These are phyloP conservation scores for Meriones unguiculatus DNA, from an alignment of 2,113 vertebrate species.

Conservation along the genomic window DNA sequence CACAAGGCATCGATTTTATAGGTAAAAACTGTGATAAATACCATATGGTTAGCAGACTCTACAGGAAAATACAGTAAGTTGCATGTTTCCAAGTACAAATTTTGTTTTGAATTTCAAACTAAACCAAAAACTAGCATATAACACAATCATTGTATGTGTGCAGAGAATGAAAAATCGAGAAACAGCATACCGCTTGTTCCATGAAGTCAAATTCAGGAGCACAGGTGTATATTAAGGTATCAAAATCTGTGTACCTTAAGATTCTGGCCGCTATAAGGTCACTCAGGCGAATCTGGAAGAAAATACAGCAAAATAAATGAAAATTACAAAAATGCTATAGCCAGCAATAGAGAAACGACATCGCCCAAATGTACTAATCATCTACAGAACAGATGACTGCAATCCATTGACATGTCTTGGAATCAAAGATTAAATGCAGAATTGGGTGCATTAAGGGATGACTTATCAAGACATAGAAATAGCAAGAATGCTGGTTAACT, in stretches of 20 bases:
- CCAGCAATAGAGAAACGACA: neutral
- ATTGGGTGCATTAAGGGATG: neutral
- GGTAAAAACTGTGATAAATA: neutral
- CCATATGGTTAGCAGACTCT: neutral
- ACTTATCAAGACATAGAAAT: neutral
- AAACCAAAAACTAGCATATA: neutral
- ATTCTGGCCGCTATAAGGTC: slow-evolving; percentile 97
- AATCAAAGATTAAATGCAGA: neutral
- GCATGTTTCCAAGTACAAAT: neutral
- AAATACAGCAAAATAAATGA: slow-evolving; percentile 61
- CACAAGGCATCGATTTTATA: neutral
- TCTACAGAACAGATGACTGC: neutral
- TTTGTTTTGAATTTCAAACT: slow-evolving; percentile 31
- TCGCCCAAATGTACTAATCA: neutral
- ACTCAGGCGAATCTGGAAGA: slow-evolving; percentile 94
- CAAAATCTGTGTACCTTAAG: slow-evolving; percentile 96
- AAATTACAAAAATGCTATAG: slow-evolving; percentile 31
- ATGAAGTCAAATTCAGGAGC: slow-evolving; percentile 99
- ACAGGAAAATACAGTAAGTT: neutral
- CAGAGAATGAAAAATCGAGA: neutral
- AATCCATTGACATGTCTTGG: neutral
- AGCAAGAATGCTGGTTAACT: neutral
- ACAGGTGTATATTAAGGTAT: slow-evolving; percentile 96
- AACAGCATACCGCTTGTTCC: slow-evolving; percentile 91
- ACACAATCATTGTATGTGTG: neutral